Evolutionary conservation across 2,888 invertebrate species (phyloP).

Genomic region (Brachyptera putata): DNA sequence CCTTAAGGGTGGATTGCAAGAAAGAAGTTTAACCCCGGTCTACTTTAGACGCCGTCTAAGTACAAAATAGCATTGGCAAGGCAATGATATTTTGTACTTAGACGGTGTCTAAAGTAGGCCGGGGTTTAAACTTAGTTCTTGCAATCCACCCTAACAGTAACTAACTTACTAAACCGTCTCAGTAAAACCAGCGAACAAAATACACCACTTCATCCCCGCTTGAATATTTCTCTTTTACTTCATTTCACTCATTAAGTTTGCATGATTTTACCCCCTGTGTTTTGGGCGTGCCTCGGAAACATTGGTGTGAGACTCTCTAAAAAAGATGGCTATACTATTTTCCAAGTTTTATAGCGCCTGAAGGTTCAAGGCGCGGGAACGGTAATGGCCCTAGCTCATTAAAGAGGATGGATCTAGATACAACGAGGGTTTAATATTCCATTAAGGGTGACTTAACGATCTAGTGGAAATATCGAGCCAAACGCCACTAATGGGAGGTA

Average conservation of each 20-base stretch:
- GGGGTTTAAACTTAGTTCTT: too few species aligned
- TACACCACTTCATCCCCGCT: neutral
- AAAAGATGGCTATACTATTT: slow-evolving; percentile 11
- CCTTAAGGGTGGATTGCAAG: too few species aligned
- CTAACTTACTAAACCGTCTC: too few species aligned
- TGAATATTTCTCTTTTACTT: slow-evolving; percentile 13
- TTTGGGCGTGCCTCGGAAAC: slow-evolving; percentile 6
- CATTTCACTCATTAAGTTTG: slow-evolving; percentile 12
- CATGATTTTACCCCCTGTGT: neutral
- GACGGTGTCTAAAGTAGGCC: too few species aligned
- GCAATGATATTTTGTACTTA: too few species aligned
- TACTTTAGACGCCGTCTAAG: too few species aligned
- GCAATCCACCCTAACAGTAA: too few species aligned
- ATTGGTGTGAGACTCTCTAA: slow-evolving; percentile 1
- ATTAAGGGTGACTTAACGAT: slow-evolving; percentile 1
- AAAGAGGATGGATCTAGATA: slow-evolving; percentile 6
- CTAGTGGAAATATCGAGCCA: neutral
- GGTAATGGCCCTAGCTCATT: slow-evolving; percentile 8
- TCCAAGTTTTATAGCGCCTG: slow-evolving; percentile 4
- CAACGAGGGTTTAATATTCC: slow-evolving; percentile 6
- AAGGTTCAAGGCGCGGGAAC: neutral
- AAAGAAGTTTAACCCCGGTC: too few species aligned
- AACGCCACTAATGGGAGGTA: slow-evolving; percentile 1
- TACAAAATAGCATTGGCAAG: too few species aligned
- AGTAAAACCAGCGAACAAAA: too few species aligned